Evolutionary conservation across 2,888 invertebrate genomes (phyloP), one percentile per base, ranked within the genome.

Genomic region (Aleiodes leptofemur): DNA sequence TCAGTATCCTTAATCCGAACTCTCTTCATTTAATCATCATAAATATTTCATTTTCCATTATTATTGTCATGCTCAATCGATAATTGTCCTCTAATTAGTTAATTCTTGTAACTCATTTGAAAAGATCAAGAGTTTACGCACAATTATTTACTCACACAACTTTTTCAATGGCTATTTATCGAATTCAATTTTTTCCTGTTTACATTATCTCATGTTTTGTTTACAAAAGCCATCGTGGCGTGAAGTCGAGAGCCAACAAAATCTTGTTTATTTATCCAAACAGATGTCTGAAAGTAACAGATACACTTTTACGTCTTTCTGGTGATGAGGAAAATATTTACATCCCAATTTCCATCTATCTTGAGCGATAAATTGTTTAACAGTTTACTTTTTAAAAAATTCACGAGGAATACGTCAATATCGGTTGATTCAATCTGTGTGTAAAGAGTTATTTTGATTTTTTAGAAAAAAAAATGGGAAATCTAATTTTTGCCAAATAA

Each of bases 401-500:
- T 29, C 7, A 31, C 29, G 31, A 34, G 34, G 34, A 64, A 48
- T 64, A 23, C 23, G 23, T 23, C 23, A 23, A 23, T 23, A 1
- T 23, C 23, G 23, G 23, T 23, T 23, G 23, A 23, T 23, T 23
- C 23, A 23, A 23, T 23, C 2, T 23, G 23, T 23, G 23, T n/a
- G n/a, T n/a, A n/a, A n/a, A n/a, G n/a, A n/a, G n/a, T n/a, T n/a
- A n/a, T n/a, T n/a, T 34, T 61, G 14, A 14, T 61, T 43, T 61
- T 14, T 38, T 48, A 48, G 16, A 13, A 11, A 43, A 23, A 38
- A 8, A n/a, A 4, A 16, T 64, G 16, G 14, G 16, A 14, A 14
- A 16, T 43, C 7, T 43, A n/a, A 64, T 64, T 23, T 43, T 16
- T 43, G 64, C 64, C 64, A 64, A 64, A 61, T 61, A 57, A 38